Base-by-base conservation (phyloP, 2,888 invertebrate species). In the Choreutis nemorana region DNA sequence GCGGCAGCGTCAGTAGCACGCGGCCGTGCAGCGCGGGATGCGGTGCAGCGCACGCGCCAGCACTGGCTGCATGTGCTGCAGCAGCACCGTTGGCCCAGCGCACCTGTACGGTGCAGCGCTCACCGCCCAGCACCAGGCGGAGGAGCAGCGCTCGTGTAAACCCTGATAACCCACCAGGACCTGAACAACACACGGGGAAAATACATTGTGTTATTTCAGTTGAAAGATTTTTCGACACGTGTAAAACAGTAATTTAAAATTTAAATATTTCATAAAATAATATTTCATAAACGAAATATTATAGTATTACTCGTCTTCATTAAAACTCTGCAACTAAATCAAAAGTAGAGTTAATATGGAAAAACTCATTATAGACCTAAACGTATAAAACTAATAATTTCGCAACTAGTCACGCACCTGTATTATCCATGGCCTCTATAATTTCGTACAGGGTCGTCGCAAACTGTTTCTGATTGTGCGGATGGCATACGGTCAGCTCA, bases 141-240 rank as follows among this genome's bases (percentile, higher is more conserved):
- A 95, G 77, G 40, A 95, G 87, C 33, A 96, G 73, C 29, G 94
- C 85, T 14, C 95, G 84, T 22, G 93, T 90, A 71, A 95, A 95
- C 4, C 94, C 94, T 0, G 91, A 90, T 51, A 95, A 89, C 7
- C 88, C 88, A 25, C 59, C 64, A 2, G 62, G 53, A 29, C 64
- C 65, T 63, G 45, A 0, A 5, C 2, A 29, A n/a, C n/a, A n/a
- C n/a, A n/a, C n/a, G n/a, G n/a, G n/a, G 5, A 5, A 18, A 18
- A 18, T 6, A 18, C 6, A n/a, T n/a, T n/a, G n/a, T n/a, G n/a
- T n/a, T n/a, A n/a, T n/a, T n/a, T n/a, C n/a, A n/a, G n/a, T n/a
- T n/a, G n/a, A n/a, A n/a, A n/a, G n/a, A n/a, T n/a, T n/a, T n/a
- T n/a, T n/a, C n/a, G n/a, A n/a, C n/a, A n/a, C n/a, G n/a, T n/a